Base-by-base conservation (phyloP, 2,113 vertebrate species). In the Charadrius vociferus region DNA sequence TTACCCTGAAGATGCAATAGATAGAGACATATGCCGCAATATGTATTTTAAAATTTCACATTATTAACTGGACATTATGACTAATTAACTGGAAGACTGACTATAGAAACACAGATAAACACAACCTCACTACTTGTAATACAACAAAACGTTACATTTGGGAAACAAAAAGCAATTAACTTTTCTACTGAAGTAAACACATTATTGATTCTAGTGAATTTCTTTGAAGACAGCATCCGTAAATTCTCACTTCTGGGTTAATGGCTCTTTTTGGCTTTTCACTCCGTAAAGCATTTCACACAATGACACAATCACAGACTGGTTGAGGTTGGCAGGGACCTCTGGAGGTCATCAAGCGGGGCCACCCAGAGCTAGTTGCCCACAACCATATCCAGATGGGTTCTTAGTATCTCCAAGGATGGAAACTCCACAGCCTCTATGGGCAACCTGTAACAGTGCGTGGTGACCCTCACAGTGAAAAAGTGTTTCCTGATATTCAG, bases 21-120 rank as follows among this genome's bases (percentile, higher is more conserved):
- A 39, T 1, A 71, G 12, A 55, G 9, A 84, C 5, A 34, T 5
- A 52, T 6, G 22, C 49, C 56, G 9, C 20, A 41, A 66, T 5
- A 47, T 2, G 2, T 22, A 30, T 61, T 37, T 39, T 23, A 50
- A 43, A 83, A 36, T 11, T 11, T 41, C 18, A 26, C 22, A 32
- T 63, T 82, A 59, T 32, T 17, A 22, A 22, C 0, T 4, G 13
- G 74, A 45, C 1, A 0, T 7, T 14, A 6, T 0, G 4, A 77
- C 29, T 26, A 71, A 37, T 36, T 27, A 41, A 34, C n/a, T 56
- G 32, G 12, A 27, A 3, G 19, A 75, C 32, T 19, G 26, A 22
- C 27, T 30, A 45, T 2, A 63, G 56, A 75, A 68, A 32, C 26
- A 72, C 20, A 75, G 9, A 29, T 34, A 66, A 6, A 58, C 23